phyloP scores from a whole-genome alignment of 2,113 vertebrate genomes.

The Azemiops feae region DNA sequence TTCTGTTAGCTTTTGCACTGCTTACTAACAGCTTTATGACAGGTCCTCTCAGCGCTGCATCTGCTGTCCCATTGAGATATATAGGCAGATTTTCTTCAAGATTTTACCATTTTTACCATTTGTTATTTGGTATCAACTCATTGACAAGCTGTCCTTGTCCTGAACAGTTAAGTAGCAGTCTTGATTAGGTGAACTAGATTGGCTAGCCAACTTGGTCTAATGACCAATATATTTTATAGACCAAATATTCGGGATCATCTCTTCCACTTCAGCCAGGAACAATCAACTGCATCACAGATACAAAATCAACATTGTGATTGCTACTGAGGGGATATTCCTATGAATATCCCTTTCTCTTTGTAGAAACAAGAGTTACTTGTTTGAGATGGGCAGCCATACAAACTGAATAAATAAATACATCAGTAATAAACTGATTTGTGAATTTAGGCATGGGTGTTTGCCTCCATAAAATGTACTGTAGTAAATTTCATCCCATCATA shows the following conservation, averaged over 20 bases:
- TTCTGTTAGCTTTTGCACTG: background rate
- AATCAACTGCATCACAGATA: background rate
- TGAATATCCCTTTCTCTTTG: background rate
- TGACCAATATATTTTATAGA: background rate
- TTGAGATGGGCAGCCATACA: background rate
- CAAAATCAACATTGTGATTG: background rate
- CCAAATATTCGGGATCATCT: background rate
- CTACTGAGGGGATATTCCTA: background rate
- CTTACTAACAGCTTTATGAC: background rate
- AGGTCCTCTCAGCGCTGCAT: background rate
- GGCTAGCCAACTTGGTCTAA: background rate
- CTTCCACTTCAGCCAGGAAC: background rate
- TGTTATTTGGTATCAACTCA: background rate
- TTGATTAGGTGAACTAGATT: background rate
- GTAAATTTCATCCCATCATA: background rate
- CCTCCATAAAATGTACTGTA: background rate
- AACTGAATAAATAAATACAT: background rate
- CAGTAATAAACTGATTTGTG: background rate
- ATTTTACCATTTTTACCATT: background rate
- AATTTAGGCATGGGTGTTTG: background rate
- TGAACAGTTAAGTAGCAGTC: background rate
- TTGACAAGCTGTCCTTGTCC: background rate
- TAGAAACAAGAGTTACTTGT: background rate
- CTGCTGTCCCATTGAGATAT: background rate
- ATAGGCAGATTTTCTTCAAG: background rate